phyloP scores from a whole-genome alignment of 2,113 vertebrate species.

The Heterotilapia buettikoferi region DNA sequence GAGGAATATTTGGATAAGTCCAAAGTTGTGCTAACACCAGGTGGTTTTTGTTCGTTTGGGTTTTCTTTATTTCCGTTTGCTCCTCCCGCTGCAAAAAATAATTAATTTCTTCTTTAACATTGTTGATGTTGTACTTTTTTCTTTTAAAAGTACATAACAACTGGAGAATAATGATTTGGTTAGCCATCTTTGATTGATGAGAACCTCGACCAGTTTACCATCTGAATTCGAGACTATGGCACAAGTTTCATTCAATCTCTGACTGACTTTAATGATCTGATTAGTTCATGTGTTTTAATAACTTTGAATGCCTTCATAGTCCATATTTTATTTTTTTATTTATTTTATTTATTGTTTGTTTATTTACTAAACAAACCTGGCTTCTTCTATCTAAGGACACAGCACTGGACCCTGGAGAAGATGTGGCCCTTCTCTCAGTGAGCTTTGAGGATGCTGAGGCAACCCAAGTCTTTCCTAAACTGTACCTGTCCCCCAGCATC shows the following conservation, averaged over 20 bases:
- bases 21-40: background rate
- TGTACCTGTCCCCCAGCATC: constrained; percentile 94
- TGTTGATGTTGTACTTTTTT: background rate
- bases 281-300: background rate
- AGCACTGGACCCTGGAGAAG: constrained; percentile 93
- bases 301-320: background rate
- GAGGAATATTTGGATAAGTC: background rate
- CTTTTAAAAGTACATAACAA: background rate
- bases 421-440: constrained; percentile 91
- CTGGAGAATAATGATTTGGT: background rate
- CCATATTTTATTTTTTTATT: background rate
- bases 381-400: constrained; percentile 78
- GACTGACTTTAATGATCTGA: background rate
- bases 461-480: constrained; percentile 94
- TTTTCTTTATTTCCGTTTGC: background rate
- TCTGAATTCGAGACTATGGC: background rate
- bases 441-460: constrained; percentile 98
- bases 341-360: background rate
- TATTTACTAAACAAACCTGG: background rate
- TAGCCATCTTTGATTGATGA: background rate
- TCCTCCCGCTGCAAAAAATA: background rate
- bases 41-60: background rate
- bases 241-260: background rate
- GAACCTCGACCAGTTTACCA: background rate
- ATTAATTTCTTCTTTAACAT: background rate